Base-by-base conservation (phyloP, 2,113 vertebrate genomes). In the Oostethus manadensis region DNA sequence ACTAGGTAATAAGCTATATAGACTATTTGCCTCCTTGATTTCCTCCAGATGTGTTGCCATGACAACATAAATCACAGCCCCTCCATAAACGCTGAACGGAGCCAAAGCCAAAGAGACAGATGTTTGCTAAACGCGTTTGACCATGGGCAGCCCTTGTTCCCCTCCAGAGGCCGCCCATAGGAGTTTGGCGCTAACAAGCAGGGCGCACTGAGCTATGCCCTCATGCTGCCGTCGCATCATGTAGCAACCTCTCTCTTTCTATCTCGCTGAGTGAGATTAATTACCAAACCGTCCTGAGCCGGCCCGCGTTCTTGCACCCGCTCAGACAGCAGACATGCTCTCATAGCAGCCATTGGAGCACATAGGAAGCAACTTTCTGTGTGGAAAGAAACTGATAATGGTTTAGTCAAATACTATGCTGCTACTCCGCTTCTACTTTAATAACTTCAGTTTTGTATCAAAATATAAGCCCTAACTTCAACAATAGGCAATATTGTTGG, bases 221-320 rank as follows among this genome's bases (percentile, higher is more conserved):
- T 42, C 38, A 11, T 69, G 84, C 75, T 72, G 63, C 70, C 44
- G 67, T 83, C 81, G 80, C 78, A 83, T 79, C 78, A 82, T 72
- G 81, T 77, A 83, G 73, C 68, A 77, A 68, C 70, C 26, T 17
- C 53, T 38, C 53, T 53, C 51, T 55, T 35, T 8, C n/a, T 40
- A 13, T 29, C 33, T 55, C 71, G 58, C 75, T 68, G 75, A 83
- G 76, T 77, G 80, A 81, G 81, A 86, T 85, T 83, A 83, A 88
- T 86, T 82, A 80, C 73, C 26, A 1, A 56, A 15, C 1, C 23
- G 42, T 60, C 62, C 64, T 57, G 64, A 77, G 68, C 70, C 69
- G 73, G 67, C 71, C 61, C 26, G 16, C 49, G 22, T 58, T 59
- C 23, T 66, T 29, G 62, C 53, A 54, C 56, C 56, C 35, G 21